Conservation (phyloP, 2,113 vertebrate species). For the Origma solitaria region DNA sequence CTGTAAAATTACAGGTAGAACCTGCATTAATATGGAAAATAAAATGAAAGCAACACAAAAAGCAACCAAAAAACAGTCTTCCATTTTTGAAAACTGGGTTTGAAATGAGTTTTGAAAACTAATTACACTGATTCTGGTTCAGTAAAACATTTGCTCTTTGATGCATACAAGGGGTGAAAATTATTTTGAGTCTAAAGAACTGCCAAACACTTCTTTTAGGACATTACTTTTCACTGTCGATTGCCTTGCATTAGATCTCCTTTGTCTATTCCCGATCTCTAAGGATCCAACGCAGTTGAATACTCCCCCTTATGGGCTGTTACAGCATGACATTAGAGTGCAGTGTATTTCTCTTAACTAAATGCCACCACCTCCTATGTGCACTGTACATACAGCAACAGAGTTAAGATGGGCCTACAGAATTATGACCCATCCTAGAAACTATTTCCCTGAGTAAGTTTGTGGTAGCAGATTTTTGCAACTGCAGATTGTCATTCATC, state of each 20-base stretch:
- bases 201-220: not conserved
- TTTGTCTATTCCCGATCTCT: not conserved
- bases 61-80: not conserved
- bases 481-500: not conserved
- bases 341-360: not conserved
- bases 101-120: not conserved
- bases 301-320: conserved; percentile 24
- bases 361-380: not conserved
- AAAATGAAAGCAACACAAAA: not conserved
- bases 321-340: not conserved
- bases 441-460: not conserved
- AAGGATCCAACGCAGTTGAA: not conserved
- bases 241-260: not conserved
- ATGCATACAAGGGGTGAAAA: not conserved
- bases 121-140: not conserved
- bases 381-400: not conserved
- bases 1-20: not conserved
- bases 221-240: not conserved
- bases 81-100: not conserved
- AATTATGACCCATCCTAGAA: not conserved
- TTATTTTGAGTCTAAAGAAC: not conserved
- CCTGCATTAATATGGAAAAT: not conserved
- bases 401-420: not conserved
- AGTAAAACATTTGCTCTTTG: not conserved
- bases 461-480: not conserved